Evolutionary conservation across 2,113 vertebrate genomes (phyloP).

Genomic region (Scomber scombrus): DNA sequence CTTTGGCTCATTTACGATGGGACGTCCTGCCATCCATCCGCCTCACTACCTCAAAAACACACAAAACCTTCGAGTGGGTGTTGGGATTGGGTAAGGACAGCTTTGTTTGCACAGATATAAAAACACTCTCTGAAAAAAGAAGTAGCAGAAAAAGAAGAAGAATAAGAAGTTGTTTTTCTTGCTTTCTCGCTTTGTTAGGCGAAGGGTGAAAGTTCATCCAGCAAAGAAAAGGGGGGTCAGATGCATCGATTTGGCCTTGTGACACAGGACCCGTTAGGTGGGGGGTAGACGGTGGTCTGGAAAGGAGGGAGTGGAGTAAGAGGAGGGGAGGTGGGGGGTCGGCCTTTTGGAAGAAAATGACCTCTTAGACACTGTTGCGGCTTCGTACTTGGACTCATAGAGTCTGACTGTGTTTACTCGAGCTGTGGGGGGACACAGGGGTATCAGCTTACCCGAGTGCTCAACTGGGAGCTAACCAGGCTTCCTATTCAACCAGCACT

Average conservation of each 20-base stretch:
- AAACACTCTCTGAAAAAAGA: slow-evolving; percentile 37
- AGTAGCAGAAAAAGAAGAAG: no score
- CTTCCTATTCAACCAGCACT: slow-evolving; percentile 59
- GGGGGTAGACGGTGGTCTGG: background rate
- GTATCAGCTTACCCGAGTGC: slow-evolving; percentile 56
- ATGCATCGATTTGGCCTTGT: slow-evolving; percentile 77
- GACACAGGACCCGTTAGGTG: slow-evolving; percentile 41
- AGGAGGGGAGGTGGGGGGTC: background rate
- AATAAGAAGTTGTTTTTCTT: slow-evolving; percentile 18
- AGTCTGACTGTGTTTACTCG: slow-evolving; percentile 46
- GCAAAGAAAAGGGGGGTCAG: slow-evolving; percentile 59
- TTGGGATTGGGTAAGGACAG: slow-evolving; percentile 7
- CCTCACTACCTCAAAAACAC: slow-evolving; percentile 29
- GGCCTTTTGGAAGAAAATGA: slow-evolving; percentile 38
- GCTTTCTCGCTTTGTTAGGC: slow-evolving; percentile 41
- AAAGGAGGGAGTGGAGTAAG: background rate
- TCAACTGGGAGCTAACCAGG: slow-evolving; percentile 67
- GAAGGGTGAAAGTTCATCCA: slow-evolving; percentile 72
- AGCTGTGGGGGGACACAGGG: slow-evolving; percentile 25
- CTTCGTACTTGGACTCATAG: slow-evolving; percentile 26
- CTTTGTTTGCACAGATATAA: slow-evolving; percentile 60
- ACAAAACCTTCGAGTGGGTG: slow-evolving; percentile 17
- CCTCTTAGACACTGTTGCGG: slow-evolving; percentile 58
- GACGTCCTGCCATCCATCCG: slow-evolving; percentile 44
- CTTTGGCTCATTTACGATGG: slow-evolving; percentile 34